phyloP scores from a whole-genome alignment of 2,888 invertebrate species.

The Cosmorhoe ocellata region DNA sequence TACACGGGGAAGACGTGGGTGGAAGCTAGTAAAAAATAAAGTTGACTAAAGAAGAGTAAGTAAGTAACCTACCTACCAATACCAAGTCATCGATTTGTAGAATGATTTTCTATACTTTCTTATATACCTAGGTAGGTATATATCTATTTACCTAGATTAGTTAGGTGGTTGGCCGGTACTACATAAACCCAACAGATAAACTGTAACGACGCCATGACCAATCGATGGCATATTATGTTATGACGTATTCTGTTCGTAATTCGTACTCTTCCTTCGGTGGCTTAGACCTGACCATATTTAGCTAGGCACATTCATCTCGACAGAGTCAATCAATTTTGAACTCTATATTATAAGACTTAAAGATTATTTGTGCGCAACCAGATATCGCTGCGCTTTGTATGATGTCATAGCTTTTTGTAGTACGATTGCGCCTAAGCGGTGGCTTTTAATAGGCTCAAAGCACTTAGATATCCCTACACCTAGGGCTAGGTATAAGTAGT shows the following conservation, averaged over 20 bases:
- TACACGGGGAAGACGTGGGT: no score
- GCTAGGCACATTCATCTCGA: conserved; percentile 27
- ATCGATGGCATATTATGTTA: conserved; percentile 26
- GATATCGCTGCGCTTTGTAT: conserved; percentile 25
- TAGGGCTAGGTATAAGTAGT: no score
- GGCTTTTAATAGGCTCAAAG: no score
- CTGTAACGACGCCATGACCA: conserved; percentile 6
- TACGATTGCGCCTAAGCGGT: conserved; percentile 22
- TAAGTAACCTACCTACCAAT: no score
- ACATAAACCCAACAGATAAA: neutral
- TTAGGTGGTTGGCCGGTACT: no score
- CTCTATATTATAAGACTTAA: conserved; percentile 16
- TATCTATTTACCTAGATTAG: no score
- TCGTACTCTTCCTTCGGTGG: conserved; percentile 33
- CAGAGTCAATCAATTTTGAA: conserved; percentile 10
- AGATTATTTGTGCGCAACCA: conserved; percentile 12
- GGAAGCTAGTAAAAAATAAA: no score
- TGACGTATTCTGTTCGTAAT: conserved; percentile 53
- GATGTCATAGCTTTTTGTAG: conserved; percentile 40
- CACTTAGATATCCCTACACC: no score
- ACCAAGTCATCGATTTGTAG: no score
- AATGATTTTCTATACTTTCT: no score
- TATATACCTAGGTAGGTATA: no score
- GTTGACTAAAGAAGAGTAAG: no score
- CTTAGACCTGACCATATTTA: conserved; percentile 45